Percentiles rank a stretch among this genome's conserved stretches.
These are phyloP conservation scores for Serinus canaria DNA, from an alignment of 2,113 vertebrate species.

Conservation along the genomic window DNA sequence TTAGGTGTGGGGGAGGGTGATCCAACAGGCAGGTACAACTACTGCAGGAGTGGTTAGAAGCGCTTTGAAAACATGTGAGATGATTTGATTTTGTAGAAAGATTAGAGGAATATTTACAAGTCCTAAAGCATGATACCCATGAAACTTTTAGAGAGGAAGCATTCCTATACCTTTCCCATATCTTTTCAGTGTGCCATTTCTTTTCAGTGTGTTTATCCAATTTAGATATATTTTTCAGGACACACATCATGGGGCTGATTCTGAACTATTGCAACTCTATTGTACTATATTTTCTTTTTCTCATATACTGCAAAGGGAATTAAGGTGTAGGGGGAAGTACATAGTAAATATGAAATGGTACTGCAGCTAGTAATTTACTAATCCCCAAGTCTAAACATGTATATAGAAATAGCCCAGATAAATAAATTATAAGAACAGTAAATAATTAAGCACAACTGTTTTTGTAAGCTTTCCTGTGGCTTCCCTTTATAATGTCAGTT, in stretches of 20 bases:
- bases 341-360: background rate
- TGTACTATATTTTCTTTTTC: background rate
- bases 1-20: background rate
- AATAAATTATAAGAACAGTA: background rate
- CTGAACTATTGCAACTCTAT: background rate
- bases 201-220: background rate
- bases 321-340: background rate
- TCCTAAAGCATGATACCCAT: background rate
- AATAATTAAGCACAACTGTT: background rate
- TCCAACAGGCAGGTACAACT: background rate
- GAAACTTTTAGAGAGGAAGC: background rate
- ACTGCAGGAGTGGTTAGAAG: background rate
- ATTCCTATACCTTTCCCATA: background rate
- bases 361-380: background rate
- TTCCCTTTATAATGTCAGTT: background rate
- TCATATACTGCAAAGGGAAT: background rate
- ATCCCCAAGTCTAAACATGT: background rate
- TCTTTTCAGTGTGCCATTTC: background rate
- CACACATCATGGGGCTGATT: background rate
- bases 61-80: background rate
- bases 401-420: background rate
- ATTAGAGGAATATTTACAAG: background rate
- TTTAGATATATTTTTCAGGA: background rate
- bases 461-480: background rate
- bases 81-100: background rate